Base-by-base conservation (phyloP, 2,888 invertebrate species). In the Thymelicus lineola region DNA sequence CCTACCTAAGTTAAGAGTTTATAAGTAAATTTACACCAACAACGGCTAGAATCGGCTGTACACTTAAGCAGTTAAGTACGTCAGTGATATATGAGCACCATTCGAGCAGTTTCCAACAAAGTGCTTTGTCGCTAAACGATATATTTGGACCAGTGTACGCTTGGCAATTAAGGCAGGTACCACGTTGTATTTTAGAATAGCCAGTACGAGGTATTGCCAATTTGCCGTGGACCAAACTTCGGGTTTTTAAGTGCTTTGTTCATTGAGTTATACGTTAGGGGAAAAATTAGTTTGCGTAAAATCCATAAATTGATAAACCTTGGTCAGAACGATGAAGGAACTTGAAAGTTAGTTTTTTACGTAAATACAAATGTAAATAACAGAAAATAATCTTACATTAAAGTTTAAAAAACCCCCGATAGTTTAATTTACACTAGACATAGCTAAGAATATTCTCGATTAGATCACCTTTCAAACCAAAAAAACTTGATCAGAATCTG, bases 1-100 rank as follows among this genome's bases (percentile, higher is more conserved):
- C 63, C 58, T 64, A 48, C 62, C 57, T 38, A 59, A 63, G 58
- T 69, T 64, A 58, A 69, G 69, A 63, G 69, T 69, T 69, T 42
- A 50, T 69, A 64, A 69, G 69, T 63, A 69, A 69, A 69, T 69
- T 63, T 69, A 69, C 69, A 57, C 63, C 63, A 57, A n/a, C 57
- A 58, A 69, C 58, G 69, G 61, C 67, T 55, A 61, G 50, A 50
- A 69, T 58, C 55, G 63, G 7, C 15, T 58, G 69, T 69, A 69
- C 69, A 59, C 48, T 50, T 62, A 64, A 64, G 63, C 69, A 20
- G 63, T 69, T 69, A 69, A 69, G 69, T 63, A 64, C 63, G 20
- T 59, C 36, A 50, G 69, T 69, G 69, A 69, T 69, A 69, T 69
- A 69, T 64, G 69, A 50, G 58, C 48, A 64, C 38, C 55, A 63